Conservation (phyloP, 2,797 vertebrate genomes). For the Halcyon leucocephala region DNA sequence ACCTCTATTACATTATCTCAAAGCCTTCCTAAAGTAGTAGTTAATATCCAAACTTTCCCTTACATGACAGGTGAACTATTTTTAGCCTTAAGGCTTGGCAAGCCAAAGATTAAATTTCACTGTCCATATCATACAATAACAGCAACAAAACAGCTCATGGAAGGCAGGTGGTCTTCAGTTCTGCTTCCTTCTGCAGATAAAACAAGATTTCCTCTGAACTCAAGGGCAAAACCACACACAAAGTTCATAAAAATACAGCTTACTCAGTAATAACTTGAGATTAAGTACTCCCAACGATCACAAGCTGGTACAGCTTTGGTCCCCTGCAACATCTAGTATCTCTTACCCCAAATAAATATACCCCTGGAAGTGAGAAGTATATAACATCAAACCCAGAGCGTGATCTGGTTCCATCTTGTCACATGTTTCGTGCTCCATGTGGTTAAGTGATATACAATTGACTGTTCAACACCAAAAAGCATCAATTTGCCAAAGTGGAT, state of each 20-base stretch:
- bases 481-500: background rate
- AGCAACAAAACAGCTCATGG: background rate
- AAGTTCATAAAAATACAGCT: background rate
- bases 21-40: background rate
- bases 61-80: background rate
- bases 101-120: background rate
- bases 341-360: background rate
- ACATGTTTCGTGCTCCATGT: rapidly evolving
- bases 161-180: background rate
- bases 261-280: background rate
- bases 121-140: background rate
- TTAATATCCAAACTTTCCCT: background rate
- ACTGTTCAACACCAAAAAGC: background rate
- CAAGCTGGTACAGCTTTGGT: background rate
- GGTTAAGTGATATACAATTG: background rate
- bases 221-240: background rate
- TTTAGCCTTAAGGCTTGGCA: background rate
- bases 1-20: background rate
- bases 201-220: background rate
- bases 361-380: background rate
- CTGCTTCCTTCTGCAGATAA: background rate
- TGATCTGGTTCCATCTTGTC: background rate
- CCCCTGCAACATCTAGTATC: background rate
- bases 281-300: background rate
- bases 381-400: background rate